Evolutionary conservation across 2,888 invertebrate genomes (phyloP).

Genomic region (Scaptomyza cyrtandrae): DNA sequence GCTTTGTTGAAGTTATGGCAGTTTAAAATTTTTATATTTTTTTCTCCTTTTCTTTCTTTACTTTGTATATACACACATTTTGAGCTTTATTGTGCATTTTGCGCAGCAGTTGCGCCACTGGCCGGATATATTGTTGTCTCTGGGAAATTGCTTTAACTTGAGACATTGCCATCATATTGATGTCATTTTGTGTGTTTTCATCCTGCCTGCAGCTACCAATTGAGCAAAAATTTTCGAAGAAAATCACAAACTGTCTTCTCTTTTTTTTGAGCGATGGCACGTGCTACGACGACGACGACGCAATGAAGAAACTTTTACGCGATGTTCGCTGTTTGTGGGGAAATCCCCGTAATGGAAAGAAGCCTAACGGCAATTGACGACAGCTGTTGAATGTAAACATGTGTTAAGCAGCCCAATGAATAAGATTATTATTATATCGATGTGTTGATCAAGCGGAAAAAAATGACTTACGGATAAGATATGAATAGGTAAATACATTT

Average conservation of each 20-base stretch:
- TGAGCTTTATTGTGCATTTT: conserved; percentile 39
- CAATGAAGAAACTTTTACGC: conserved; percentile 37
- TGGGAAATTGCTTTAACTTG: conserved; percentile 62
- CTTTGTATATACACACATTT: conserved; percentile 9
- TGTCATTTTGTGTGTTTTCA: conserved; percentile 25
- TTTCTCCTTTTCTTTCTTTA: too few species aligned
- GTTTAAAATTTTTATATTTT: neutral
- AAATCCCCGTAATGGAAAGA: neutral
- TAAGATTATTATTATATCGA: conserved; percentile 46
- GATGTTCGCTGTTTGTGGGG: neutral
- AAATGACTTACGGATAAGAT: neutral
- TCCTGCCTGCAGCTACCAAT: conserved; percentile 40
- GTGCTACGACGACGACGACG: conserved; percentile 20
- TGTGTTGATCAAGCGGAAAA: conserved; percentile 15
- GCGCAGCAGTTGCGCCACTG: conserved; percentile 13
- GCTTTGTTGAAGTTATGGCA: neutral
- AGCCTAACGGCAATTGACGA: conserved; percentile 48
- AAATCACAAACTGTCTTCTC: conserved; percentile 35
- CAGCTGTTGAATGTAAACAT: conserved; percentile 63
- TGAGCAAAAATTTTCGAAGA: conserved; percentile 16
- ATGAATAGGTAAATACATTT: conserved; percentile 1
- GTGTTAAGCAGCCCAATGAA: conserved; percentile 40
- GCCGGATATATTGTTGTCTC: conserved; percentile 31
- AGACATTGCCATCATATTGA: conserved; percentile 62
- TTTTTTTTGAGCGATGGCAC: conserved; percentile 27